Base-by-base conservation (phyloP, 1,140 invertebrate genomes). In the Diprion similis region DNA sequence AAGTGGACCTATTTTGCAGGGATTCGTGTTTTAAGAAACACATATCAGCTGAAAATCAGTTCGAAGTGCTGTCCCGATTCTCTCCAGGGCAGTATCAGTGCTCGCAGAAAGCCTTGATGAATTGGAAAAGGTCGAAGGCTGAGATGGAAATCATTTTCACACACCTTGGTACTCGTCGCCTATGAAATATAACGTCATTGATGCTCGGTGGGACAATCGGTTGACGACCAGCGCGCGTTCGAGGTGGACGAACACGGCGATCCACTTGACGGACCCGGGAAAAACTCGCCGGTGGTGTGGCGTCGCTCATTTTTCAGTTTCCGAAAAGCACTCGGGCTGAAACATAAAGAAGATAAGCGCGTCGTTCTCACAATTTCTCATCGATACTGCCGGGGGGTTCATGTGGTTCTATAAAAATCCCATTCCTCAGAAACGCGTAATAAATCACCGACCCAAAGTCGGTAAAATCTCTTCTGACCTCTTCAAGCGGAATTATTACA, bases 151-250 rank as follows among this genome's bases (percentile, higher is more conserved):
- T 73, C 67, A 66, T 59, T 8, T 71, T 15, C 17, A 46, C 74
- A 3, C 13, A 82, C 81, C 79, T 82, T 10, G 77, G 76, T 73
- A 77, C 73, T 68, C 79, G 77, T 51, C 79, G 75, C 69, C 73
- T 76, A 78, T 82, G 80, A 68, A 82, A 79, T 77, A 80, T 78
- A 48, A 78, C 78, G 72, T 82, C 79, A 65, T 71, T 76, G 71
- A 75, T 72, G 68, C 77, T 76, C 45, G 78, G 78, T 24, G 76
- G 75, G 67, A 76, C 65, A 48, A 79, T 76, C 24, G 67, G 65
- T 47, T 71, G 59, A 66, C 64, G n/a, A 59, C 78, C 46, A 68
- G 46, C 37, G 59, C 46, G 13, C 19, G 71, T 46, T 69, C 67
- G 47, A 72, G 71, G 75, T 68, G 47, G 73, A 70, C 74, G 72